A percentile compares a stretch with the other conserved stretches of the same genome.
These are phyloP conservation scores for Stegodyphus mimosarum DNA, from an alignment of 1,140 invertebrate species.

Conservation along the genomic window DNA sequence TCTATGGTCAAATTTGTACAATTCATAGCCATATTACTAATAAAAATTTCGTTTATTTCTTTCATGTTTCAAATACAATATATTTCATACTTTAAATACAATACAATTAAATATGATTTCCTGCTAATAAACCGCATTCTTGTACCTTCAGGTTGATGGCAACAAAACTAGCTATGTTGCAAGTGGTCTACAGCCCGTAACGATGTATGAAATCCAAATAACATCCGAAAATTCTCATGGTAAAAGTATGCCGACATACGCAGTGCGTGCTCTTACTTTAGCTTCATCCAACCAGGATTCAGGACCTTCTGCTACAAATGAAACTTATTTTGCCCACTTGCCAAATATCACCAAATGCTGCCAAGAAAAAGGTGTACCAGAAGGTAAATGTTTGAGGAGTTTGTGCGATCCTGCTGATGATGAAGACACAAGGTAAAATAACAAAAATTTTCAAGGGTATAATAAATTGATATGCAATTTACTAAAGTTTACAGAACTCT, in stretches of 20 bases:
- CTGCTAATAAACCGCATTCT: too few species aligned
- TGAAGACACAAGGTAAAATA: constrained; percentile 70
- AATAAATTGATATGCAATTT: too few species aligned
- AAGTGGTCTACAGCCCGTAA: constrained; percentile 76
- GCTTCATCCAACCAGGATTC: neutral
- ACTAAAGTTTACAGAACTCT: too few species aligned
- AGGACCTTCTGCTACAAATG: constrained; percentile 66
- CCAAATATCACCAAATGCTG: constrained; percentile 82
- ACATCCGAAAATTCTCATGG: constrained; percentile 79
- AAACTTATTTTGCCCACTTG: constrained; percentile 70
- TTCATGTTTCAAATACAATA: too few species aligned
- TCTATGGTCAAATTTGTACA: too few species aligned
- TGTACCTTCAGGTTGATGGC: constrained; percentile 35
- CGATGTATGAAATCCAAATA: constrained; percentile 84
- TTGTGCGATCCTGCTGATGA: constrained; percentile 80
- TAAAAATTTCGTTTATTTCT: too few species aligned
- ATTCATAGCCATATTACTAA: too few species aligned
- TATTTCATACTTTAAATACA: too few species aligned
- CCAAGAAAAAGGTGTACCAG: constrained; percentile 76
- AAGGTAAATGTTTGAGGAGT: constrained; percentile 79
- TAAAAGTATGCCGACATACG: constrained; percentile 78
- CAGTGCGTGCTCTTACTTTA: constrained; percentile 75
- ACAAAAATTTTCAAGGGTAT: too few species aligned
- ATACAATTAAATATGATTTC: too few species aligned
- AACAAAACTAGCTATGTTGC: constrained; percentile 72